Base-by-base conservation (phyloP, 2,888 invertebrate species). In the Corythucha ciliata region DNA sequence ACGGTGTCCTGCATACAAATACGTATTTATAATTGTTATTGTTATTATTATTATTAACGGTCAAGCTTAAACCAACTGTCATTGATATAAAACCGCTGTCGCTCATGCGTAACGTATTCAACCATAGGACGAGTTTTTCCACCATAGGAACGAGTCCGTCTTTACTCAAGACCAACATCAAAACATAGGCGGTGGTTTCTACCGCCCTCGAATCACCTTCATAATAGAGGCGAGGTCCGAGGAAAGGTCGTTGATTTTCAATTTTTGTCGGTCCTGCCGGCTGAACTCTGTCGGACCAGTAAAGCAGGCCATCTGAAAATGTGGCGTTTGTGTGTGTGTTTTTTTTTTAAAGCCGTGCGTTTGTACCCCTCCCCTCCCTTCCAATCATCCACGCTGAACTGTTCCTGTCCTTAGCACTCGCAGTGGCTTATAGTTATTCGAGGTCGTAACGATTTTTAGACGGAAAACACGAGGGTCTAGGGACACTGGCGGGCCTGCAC, bases 141-240 rank as follows among this genome's bases (percentile, higher is more conserved):
- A 67, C 64, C 10, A 64, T 59, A 12, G 65, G 57, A 4, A 67
- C 65, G 16, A 70, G 59, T 3, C 70, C 70, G 42, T 70, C 69
- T 21, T 67, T 59, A 1, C 63, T 62, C 14, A 70, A 60, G 58
- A 73, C 70, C 1, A 70, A 68, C 16, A 76, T 63, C 10, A 76
- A 63, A 3, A 73, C 75, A 60, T 74, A 75, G 1, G 73, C 66
- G 0, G 75, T 74, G 0, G 74, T 67, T 61, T 74, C 73, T 1
- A 74, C 71, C 1, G 72, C 73, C 32, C 70, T 65, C 0, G 71
- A 71, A 59, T 75, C 74, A 55, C 66, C 65, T 51, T 64, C 65
- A 44, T 69, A 67, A 51, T 70, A 68, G 27, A 66, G 63, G 33
- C 72, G 65, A 1, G 73, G 70, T 41, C 65, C 61, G 12, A 66